Evolutionary conservation across 2,797 vertebrate genomes (phyloP), one percentile per base, ranked within the genome.

Genomic region (Poecilia picta): DNA sequence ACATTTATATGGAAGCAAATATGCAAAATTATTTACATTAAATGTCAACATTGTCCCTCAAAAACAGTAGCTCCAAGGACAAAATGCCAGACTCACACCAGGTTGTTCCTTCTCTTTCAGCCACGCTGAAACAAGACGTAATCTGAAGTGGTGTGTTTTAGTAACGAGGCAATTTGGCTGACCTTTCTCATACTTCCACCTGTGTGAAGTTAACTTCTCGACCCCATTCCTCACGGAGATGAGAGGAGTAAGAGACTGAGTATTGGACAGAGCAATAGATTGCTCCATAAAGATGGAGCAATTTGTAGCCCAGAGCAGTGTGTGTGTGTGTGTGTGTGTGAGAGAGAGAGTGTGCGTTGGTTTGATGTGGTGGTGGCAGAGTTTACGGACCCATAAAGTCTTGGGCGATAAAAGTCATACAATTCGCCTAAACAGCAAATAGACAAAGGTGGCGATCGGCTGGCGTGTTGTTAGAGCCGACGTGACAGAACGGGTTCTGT

Each of bases 371-470:
- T 84, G 76, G 72, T 72, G 84, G 79, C 80, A 75, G 72, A 84
- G 83, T 91, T 92, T 89, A 92, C 90, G 87, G 89, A 90, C 85
- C 83, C 59, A 87, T 89, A 92, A 92, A 90, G 83, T 91, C 83
- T 80, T 83, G 68, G 25, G 79, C 85, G 85, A 90, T 91, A 89
- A 91, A 93, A 81, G 89, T 89, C 28, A 1, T 74, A 78, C 76
- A 68, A 88, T 15, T 33, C 81, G 88, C 80, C 88, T 85, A 89
- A 88, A 87, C 33, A 43, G 70, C 84, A 88, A 81, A 83, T 41
- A 62, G 77, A 73, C 39, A 46, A 66, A 59, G 20, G 51, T 18
- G 25, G 7, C 73, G 62, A 81, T 78, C 80, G 85, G 80, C 70
- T 79, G 81, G 13, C 57, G 77, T 78, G 73, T 87, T 87, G 79